These are phyloP conservation scores for Sphinx pinastri DNA, from an alignment of 2,888 invertebrate species.

Conservation along the genomic window DNA sequence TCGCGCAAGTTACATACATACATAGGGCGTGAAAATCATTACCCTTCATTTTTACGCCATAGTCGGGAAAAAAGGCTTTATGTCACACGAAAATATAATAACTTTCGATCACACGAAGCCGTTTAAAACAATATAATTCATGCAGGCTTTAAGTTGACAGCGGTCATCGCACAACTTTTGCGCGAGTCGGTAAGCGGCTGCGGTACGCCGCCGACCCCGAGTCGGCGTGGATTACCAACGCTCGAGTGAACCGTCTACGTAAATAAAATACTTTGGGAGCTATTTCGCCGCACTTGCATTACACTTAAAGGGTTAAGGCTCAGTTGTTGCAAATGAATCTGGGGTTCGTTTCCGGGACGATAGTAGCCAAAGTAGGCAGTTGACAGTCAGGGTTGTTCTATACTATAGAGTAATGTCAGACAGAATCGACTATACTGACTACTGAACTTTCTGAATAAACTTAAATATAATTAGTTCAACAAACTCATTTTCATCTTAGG, in stretches of 20 bases:
- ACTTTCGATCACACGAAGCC: slow-evolving; percentile 32
- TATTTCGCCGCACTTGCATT: slow-evolving; percentile 14
- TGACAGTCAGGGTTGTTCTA: too few relatives aligned
- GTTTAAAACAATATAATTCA: slow-evolving; percentile 52
- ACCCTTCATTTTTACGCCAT: too few relatives aligned
- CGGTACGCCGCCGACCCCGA: slow-evolving; percentile 56
- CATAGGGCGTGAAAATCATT: too few relatives aligned
- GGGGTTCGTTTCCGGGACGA: too few relatives aligned
- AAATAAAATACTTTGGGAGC: slow-evolving; percentile 29
- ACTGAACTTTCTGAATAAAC: too few relatives aligned
- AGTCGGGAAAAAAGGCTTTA: not conserved
- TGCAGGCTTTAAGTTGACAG: slow-evolving; percentile 51
- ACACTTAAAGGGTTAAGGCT: not conserved
- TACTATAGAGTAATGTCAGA: too few relatives aligned
- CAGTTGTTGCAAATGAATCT: not conserved
- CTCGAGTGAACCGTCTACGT: slow-evolving; percentile 36
- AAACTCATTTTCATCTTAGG: too few relatives aligned
- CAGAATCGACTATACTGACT: too few relatives aligned
- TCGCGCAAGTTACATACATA: slow-evolving; percentile 38
- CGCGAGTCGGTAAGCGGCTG: slow-evolving; percentile 54
- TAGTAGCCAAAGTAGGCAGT: too few relatives aligned
- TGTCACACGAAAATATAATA: not conserved
- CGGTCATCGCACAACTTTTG: slow-evolving; percentile 50
- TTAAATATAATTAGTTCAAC: too few relatives aligned
- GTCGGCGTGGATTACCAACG: slow-evolving; percentile 57